phyloP scores from a whole-genome alignment of 2,888 invertebrate species.

The Urechis unicinctus region DNA sequence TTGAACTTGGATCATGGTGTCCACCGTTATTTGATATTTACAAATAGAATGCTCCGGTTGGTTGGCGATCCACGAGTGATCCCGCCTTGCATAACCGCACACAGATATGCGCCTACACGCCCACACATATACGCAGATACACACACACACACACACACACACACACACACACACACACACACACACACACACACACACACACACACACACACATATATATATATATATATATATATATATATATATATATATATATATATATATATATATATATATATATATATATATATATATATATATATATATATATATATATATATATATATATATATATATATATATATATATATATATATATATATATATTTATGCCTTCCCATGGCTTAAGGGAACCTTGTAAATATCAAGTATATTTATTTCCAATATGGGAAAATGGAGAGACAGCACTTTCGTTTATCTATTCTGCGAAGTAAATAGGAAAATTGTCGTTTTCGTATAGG shows the following conservation, averaged over 20 bases:
- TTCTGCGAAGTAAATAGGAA: no score
- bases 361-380: no score
- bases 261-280: slow-evolving; percentile 1
- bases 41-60: no score
- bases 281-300: neutral
- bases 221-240: slow-evolving; percentile 1
- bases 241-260: slow-evolving; percentile 1
- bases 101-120: neutral
- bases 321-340: neutral
- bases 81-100: no score
- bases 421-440: no score
- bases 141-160: neutral
- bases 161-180: slow-evolving; percentile 1
- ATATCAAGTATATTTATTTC: no score
- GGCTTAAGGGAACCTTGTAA: no score
- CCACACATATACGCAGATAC: neutral
- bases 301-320: slow-evolving; percentile 7
- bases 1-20: no score
- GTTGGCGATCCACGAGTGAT: no score
- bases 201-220: slow-evolving; percentile 1
- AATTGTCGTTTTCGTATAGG: no score
- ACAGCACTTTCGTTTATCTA: no score
- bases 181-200: neutral
- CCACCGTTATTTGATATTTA: no score
- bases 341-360: slow-evolving; percentile 4